Conservation (phyloP, 2,797 vertebrate genomes). For the Lates japonicus region DNA sequence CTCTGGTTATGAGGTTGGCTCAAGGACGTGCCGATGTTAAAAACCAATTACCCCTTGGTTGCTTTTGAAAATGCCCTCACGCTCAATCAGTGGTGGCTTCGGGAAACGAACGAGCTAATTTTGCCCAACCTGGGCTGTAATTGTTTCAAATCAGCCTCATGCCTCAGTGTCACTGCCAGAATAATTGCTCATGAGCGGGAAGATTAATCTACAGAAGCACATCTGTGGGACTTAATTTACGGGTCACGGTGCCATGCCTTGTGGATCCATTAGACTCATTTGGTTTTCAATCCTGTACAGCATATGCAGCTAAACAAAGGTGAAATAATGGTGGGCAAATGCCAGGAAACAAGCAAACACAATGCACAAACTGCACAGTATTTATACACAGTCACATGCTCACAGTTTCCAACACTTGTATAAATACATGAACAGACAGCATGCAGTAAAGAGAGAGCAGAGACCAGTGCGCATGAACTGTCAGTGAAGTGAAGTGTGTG, state of each 20-base stretch:
- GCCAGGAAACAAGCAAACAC: conserved; percentile 46
- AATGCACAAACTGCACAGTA: conserved; percentile 21
- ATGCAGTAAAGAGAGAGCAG: neutral
- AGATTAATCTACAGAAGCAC: conserved; percentile 86
- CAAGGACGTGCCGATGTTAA: conserved; percentile 50
- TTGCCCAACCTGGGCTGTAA: conserved; percentile 81
- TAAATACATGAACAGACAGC: neutral
- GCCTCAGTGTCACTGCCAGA: conserved; percentile 74
- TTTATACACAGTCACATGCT: conserved; percentile 35
- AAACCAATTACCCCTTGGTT: conserved; percentile 66
- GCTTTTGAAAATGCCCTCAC: conserved; percentile 66
- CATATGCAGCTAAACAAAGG: conserved; percentile 68
- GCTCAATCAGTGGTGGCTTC: conserved; percentile 67
- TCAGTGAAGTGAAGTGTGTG: neutral
- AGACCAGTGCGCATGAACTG: neutral
- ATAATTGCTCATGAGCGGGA: conserved; percentile 81
- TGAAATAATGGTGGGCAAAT: conserved; percentile 43
- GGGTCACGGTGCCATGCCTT: conserved; percentile 60
- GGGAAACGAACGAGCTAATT: conserved; percentile 79
- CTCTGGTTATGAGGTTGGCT: conserved; percentile 35
- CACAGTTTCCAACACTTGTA: neutral
- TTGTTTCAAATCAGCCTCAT: conserved; percentile 86
- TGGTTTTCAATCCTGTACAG: conserved; percentile 61
- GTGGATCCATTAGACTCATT: conserved; percentile 75
- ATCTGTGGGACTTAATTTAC: conserved; percentile 85